A percentile compares a stretch with the other conserved stretches of the same genome.
phyloP scores from a whole-genome alignment of 2,797 vertebrate genomes.

The Urocyon cinereoargenteus region DNA sequence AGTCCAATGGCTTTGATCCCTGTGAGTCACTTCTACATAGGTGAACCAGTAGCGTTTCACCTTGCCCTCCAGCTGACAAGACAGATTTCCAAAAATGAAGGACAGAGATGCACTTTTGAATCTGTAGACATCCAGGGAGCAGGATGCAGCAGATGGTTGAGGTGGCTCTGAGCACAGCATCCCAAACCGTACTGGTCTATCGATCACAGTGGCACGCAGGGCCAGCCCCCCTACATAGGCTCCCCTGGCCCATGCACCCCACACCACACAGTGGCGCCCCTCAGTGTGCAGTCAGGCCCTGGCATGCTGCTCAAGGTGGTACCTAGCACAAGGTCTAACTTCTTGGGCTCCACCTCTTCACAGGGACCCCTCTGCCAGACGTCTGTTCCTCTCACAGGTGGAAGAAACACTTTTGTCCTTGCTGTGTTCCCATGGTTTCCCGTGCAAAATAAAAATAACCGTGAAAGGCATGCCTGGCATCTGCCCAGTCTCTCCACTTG shows the following conservation, averaged over 20 bases:
- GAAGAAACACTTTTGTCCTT: not conserved
- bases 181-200: not conserved
- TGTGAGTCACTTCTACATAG: not conserved
- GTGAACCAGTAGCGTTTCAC: not conserved
- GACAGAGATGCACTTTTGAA: not conserved
- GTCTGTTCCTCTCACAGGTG: not conserved
- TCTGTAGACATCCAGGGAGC: not conserved
- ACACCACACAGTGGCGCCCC: not conserved
- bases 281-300: not conserved
- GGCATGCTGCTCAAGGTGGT: too few species aligned
- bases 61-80: not conserved
- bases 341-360: not conserved
- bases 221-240: not conserved
- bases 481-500: slow-evolving; percentile 82
- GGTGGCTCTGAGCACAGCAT: accelerated
- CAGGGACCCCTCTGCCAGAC: not conserved
- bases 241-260: too few species aligned
- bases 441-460: slow-evolving; percentile 87
- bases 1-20: not conserved
- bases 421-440: slow-evolving; percentile 78
- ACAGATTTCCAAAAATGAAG: not conserved
- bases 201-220: not conserved
- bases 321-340: not conserved
- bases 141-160: not conserved
- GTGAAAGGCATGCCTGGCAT: slow-evolving; percentile 83